Evolutionary conservation across 2,113 vertebrate species (phyloP).

Genomic region (Crocuta crocuta): DNA sequence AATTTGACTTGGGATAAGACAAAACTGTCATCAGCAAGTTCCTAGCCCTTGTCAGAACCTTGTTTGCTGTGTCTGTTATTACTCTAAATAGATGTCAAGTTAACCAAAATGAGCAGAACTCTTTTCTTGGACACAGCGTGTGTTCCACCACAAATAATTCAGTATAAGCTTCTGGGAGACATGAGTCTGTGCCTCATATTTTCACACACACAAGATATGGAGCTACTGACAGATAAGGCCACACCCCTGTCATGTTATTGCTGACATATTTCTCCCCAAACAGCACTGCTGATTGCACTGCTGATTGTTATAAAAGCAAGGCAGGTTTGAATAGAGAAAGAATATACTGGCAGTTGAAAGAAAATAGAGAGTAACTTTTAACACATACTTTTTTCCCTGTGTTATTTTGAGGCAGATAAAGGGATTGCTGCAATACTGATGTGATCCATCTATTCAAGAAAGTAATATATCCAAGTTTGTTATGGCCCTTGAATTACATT

Average conservation of each 20-base stretch:
- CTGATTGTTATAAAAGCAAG: conserved; percentile 7
- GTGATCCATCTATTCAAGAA: conserved; percentile 42
- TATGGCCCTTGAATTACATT: conserved; percentile 37
- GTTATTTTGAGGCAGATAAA: conserved; percentile 57
- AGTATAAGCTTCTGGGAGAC: not conserved
- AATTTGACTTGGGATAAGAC: not conserved
- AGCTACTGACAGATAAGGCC: conserved; percentile 36
- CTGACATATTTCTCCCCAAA: conserved; percentile 34
- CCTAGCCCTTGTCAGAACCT: conserved; percentile 20
- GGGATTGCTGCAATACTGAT: not conserved
- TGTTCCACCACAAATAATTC: conserved; percentile 31
- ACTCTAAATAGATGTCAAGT: conserved; percentile 31
- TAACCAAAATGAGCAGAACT: conserved; percentile 31
- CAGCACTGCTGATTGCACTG: not conserved
- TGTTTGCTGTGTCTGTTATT: conserved; percentile 48
- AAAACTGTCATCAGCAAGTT: not conserved
- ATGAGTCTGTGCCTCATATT: not conserved
- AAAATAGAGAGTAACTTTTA: conserved; percentile 33
- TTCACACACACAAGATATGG: not conserved
- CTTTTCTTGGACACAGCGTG: conserved; percentile 10
- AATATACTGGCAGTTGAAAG: not conserved
- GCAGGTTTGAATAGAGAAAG: not conserved
- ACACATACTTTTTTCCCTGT: not conserved
- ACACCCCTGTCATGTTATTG: not conserved
- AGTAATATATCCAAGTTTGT: conserved; percentile 61